These are phyloP conservation scores for Hofmannophila pseudospretella DNA, from an alignment of 2,888 invertebrate species.

Conservation along the genomic window DNA sequence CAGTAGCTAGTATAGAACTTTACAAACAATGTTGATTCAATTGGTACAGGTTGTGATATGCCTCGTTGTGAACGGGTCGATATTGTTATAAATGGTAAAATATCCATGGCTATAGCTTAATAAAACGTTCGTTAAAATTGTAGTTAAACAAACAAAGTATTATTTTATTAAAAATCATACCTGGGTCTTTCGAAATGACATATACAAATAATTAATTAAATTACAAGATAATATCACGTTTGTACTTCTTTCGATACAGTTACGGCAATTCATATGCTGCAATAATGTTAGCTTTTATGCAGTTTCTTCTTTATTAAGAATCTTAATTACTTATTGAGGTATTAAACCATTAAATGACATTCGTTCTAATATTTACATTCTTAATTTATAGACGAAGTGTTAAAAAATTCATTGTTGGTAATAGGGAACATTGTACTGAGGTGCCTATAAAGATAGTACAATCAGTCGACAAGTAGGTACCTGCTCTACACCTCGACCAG, in stretches of 20 bases:
- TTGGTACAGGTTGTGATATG: conserved; percentile 78
- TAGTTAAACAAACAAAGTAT: conserved; percentile 72
- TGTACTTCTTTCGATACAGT: conserved; percentile 63
- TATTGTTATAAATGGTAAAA: conserved; percentile 77
- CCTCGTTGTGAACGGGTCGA: conserved; percentile 77
- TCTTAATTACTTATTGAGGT: conserved; percentile 33
- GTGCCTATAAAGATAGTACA: conserved; percentile 28
- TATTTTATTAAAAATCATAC: conserved; percentile 64
- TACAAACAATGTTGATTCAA: conserved; percentile 78
- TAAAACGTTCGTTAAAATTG: conserved; percentile 74
- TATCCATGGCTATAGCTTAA: conserved; percentile 76
- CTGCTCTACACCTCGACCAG: conserved; percentile 23
- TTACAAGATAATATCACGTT: conserved; percentile 57
- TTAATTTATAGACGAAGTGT: not conserved
- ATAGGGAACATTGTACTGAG: conserved; percentile 27
- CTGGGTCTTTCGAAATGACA: conserved; percentile 66
- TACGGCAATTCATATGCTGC: conserved; percentile 48
- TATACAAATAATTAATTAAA: conserved; percentile 68
- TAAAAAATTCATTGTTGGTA: conserved; percentile 14
- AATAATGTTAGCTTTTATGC: conserved; percentile 51
- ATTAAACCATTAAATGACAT: conserved; percentile 24
- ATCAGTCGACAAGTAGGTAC: conserved; percentile 28
- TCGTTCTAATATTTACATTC: not conserved
- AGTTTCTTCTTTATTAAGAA: conserved; percentile 40
- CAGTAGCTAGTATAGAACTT: conserved; percentile 77